Evolutionary conservation across 2,113 vertebrate genomes (phyloP).

Genomic region (Anseranas semipalmata): DNA sequence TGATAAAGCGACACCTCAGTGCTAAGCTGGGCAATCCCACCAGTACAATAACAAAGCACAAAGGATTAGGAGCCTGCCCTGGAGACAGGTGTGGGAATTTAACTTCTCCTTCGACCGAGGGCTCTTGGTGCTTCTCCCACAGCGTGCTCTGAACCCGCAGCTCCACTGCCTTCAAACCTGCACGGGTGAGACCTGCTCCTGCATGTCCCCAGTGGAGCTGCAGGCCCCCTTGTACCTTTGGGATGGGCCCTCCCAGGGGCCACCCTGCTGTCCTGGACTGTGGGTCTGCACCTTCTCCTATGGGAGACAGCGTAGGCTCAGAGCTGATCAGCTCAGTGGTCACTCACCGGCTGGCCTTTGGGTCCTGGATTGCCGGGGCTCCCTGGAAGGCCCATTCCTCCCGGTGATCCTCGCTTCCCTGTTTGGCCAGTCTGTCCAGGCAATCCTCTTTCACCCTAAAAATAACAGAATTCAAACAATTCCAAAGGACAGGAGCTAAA

Average conservation of each 20-base stretch:
- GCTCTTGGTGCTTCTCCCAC: neutral
- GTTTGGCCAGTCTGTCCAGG: conserved; percentile 86
- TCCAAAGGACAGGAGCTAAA: conserved; percentile 24
- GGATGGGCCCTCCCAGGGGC: neutral
- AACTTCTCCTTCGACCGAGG: neutral
- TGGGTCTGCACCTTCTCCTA: neutral
- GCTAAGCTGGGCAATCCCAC: neutral
- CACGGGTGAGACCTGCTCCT: rapidly evolving
- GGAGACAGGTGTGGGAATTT: neutral
- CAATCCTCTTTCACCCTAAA: conserved; percentile 90
- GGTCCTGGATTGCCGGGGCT: conserved; percentile 83
- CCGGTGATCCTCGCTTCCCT: conserved; percentile 90
- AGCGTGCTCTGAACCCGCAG: neutral
- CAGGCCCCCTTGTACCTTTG: neutral
- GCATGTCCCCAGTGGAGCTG: neutral
- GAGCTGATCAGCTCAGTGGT: neutral
- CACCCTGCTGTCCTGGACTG: neutral
- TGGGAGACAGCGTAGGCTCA: neutral
- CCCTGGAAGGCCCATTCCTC: conserved; percentile 89
- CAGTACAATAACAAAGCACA: neutral
- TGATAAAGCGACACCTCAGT: neutral
- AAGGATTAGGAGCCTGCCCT: neutral
- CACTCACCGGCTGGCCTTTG: conserved; percentile 93
- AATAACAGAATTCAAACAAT: conserved; percentile 39
- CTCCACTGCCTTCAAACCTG: neutral